A percentile compares a stretch with the other conserved stretches of the same genome.
phyloP scores from a whole-genome alignment of 2,797 vertebrate species.

The Numenius phaeopus region DNA sequence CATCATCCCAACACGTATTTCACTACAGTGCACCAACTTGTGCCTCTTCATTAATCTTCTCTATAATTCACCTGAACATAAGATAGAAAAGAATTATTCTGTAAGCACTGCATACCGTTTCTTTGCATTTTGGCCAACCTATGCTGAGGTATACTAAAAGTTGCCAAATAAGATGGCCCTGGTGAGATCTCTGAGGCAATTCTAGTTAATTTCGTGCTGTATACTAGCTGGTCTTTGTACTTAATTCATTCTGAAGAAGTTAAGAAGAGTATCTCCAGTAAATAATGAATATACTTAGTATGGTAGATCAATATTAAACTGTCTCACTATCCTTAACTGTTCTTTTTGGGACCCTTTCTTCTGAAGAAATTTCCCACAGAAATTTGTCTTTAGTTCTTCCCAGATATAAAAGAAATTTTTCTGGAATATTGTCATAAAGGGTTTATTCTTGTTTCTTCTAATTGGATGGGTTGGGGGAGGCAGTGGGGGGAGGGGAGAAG shows the following conservation, averaged over 20 bases:
- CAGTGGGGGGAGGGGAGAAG: neutral
- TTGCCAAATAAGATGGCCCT: neutral
- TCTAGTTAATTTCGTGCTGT: neutral
- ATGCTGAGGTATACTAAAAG: neutral
- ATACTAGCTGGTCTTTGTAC: neutral
- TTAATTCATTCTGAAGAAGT: neutral
- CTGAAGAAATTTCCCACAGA: neutral
- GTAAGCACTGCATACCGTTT: neutral
- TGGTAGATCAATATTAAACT: neutral
- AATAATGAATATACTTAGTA: neutral
- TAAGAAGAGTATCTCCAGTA: neutral
- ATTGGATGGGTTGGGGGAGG: neutral
- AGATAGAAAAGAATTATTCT: neutral
- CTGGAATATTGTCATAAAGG: neutral
- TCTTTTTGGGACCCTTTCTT: neutral
- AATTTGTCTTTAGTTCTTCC: neutral
- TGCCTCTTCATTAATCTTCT: neutral
- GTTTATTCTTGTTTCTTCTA: neutral
- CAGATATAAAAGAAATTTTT: neutral
- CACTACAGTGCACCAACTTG: neutral
- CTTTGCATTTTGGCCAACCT: neutral
- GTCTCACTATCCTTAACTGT: neutral
- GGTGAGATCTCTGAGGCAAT: neutral
- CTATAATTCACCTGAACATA: neutral
- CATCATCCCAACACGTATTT: neutral